Percentiles rank a stretch among this genome's conserved stretches.
Evolutionary conservation across 2,888 invertebrate genomes (phyloP).

Genomic region (Epicampocera succincta): DNA sequence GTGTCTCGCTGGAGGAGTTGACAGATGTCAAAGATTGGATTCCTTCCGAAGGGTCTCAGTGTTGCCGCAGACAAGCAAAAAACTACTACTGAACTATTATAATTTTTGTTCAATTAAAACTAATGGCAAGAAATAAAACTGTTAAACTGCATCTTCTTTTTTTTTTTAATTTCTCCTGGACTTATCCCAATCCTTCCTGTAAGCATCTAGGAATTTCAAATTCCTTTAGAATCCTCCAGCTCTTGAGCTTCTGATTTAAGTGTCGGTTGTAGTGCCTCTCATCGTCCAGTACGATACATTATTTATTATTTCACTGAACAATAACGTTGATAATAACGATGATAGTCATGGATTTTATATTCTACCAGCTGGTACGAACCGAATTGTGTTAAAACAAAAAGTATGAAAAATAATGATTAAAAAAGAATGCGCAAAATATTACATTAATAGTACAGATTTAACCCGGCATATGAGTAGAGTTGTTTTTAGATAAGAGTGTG

Average conservation of each 20-base stretch:
- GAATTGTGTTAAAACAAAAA: slow-evolving; percentile 13
- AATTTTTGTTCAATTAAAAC: no score
- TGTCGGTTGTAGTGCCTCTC: not conserved
- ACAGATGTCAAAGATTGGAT: no score
- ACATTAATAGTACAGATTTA: slow-evolving; percentile 18
- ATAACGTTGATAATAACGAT: slow-evolving; percentile 53
- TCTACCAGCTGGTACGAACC: slow-evolving; percentile 17
- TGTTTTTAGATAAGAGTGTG: slow-evolving; percentile 59
- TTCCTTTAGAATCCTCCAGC: not conserved
- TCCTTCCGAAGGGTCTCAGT: no score
- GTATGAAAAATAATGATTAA: slow-evolving; percentile 17
- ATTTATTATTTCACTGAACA: slow-evolving; percentile 18
- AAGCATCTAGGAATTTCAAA: no score
- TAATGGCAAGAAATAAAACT: no score
- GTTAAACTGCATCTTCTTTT: no score
- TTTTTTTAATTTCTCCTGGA: no score
- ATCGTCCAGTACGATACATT: not conserved
- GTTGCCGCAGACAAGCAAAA: no score
- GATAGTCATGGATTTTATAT: slow-evolving; percentile 58
- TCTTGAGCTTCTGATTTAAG: not conserved
- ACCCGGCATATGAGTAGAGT: slow-evolving; percentile 4
- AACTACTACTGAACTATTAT: no score
- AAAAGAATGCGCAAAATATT: slow-evolving; percentile 42
- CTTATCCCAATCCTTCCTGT: no score
- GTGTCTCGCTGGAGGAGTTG: no score